Evolutionary conservation across 2,888 invertebrate species (phyloP).

Genomic region (Gastracanthus pulcherrimus): DNA sequence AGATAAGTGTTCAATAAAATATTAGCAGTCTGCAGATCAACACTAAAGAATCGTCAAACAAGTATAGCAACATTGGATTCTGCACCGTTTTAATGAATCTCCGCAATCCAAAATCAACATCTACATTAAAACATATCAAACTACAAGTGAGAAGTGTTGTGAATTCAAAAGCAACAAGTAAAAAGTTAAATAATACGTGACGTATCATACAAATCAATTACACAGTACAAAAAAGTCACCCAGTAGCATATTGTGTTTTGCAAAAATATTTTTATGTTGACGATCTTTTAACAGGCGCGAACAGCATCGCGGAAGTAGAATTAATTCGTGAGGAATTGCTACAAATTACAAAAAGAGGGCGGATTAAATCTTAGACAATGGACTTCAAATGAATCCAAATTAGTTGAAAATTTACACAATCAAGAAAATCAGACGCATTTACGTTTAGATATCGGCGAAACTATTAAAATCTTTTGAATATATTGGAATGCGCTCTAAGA

Average conservation of each 20-base stretch:
- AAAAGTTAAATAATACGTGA: no score
- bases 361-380: background rate
- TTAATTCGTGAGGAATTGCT: background rate
- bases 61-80: no score
- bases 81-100: no score
- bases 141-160: no score
- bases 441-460: background rate
- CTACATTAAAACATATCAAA: no score
- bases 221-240: background rate
- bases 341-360: background rate
- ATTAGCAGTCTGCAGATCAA: no score
- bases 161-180: no score
- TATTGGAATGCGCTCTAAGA: constrained; percentile 51
- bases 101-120: no score
- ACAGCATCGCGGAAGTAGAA: constrained; percentile 17
- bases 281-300: constrained; percentile 40
- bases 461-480: constrained; percentile 37
- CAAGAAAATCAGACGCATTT: background rate
- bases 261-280: constrained; percentile 47
- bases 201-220: no score
- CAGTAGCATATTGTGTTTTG: background rate
- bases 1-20: no score
- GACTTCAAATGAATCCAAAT: background rate
- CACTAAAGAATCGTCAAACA: no score
- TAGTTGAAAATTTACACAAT: background rate